Evolutionary conservation across 2,888 invertebrate species (phyloP).

Genomic region (Scaeva pyrastri): DNA sequence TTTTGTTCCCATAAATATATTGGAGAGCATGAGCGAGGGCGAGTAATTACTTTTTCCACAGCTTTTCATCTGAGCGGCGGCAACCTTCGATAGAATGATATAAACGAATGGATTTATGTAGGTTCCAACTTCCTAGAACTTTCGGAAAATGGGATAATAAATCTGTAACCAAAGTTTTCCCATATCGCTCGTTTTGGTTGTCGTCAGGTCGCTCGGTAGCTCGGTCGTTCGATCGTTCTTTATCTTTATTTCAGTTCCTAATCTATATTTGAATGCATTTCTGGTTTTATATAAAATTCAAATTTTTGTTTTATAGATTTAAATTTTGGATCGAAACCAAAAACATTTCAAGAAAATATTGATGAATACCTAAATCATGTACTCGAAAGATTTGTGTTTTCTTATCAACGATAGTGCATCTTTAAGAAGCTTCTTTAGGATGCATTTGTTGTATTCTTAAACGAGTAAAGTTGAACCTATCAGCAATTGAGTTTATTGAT

Average conservation of each 20-base stretch:
- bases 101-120: not conserved
- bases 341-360: not conserved
- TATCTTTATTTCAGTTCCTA: constrained; percentile 13
- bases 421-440: no score
- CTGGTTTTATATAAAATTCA: constrained; percentile 35
- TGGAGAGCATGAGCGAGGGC: constrained; percentile 9
- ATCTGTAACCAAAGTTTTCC: constrained; percentile 51
- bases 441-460: no score
- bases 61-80: constrained; percentile 6
- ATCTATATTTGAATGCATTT: constrained; percentile 57
- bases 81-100: constrained; percentile 25
- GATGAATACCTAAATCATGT: not conserved
- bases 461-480: no score
- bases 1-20: constrained; percentile 21
- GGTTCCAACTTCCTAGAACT: constrained; percentile 49
- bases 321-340: constrained; percentile 50
- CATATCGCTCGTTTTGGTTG: constrained; percentile 25
- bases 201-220: constrained; percentile 6
- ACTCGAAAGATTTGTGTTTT: not conserved
- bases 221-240: not conserved
- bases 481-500: no score
- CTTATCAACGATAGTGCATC: no score
- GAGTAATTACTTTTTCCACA: constrained; percentile 58
- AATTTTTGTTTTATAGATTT: constrained; percentile 53
- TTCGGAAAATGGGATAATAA: constrained; percentile 66